A percentile compares a stretch with the other conserved stretches of the same genome.
Evolutionary conservation across 2,113 vertebrate species (phyloP).

Genomic region (Odocoileus hemionus): DNA sequence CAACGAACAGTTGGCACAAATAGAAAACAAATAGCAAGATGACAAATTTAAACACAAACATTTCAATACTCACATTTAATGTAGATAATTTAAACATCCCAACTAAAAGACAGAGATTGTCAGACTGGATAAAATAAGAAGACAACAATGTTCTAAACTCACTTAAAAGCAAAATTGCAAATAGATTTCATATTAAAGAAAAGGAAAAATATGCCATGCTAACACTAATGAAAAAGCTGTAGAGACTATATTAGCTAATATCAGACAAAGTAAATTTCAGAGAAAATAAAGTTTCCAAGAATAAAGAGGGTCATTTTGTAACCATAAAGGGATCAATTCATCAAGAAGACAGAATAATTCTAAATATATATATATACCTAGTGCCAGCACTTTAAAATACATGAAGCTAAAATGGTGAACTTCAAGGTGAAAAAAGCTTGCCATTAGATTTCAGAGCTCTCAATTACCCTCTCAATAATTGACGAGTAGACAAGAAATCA

Average conservation of each 20-base stretch:
- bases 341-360: background rate
- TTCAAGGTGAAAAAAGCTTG: background rate
- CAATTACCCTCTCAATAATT: background rate
- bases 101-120: background rate
- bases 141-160: background rate
- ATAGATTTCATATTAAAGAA: background rate
- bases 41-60: background rate
- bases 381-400: background rate
- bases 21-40: background rate
- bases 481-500: background rate
- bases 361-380: background rate
- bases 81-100: background rate
- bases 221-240: background rate
- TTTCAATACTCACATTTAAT: background rate
- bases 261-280: background rate
- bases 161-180: background rate
- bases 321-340: background rate
- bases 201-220: background rate
- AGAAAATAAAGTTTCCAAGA: background rate
- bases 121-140: background rate
- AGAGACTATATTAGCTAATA: background rate
- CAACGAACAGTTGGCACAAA: background rate
- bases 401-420: background rate
- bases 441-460: background rate
- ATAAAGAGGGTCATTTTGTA: background rate